A percentile compares a stretch with the other conserved stretches of the same genome.
These are phyloP conservation scores for Alectoris magna DNA, from an alignment of 2,797 vertebrate genomes.

Conservation along the genomic window DNA sequence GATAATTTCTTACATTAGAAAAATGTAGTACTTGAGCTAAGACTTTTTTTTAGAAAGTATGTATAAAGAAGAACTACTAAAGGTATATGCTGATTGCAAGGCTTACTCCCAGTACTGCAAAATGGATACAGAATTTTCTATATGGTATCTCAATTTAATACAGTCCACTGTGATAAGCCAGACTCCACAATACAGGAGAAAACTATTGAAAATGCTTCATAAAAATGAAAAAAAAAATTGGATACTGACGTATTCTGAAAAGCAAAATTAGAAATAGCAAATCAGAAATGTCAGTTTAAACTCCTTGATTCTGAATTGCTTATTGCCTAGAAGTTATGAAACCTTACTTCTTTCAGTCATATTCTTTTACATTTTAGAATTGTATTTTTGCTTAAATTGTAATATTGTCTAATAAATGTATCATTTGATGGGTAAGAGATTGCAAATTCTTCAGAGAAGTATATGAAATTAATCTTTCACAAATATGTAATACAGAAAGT, in stretches of 20 bases:
- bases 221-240: background rate
- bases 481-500: background rate
- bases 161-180: background rate
- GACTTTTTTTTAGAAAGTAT: background rate
- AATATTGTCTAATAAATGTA: background rate
- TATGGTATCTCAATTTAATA: background rate
- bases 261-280: background rate
- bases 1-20: background rate
- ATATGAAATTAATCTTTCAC: background rate
- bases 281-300: background rate
- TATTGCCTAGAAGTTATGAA: background rate
- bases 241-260: background rate
- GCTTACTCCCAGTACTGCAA: background rate
- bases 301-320: background rate
- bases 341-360: background rate
- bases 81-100: background rate
- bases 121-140: background rate
- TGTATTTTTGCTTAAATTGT: background rate
- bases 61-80: background rate
- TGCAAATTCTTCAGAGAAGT: constrained; percentile 12
- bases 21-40: background rate
- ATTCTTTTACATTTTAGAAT: background rate
- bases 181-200: background rate
- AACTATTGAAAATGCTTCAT: background rate
- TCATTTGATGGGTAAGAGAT: background rate